Percentiles rank a stretch among this genome's conserved stretches.
phyloP scores from a whole-genome alignment of 2,113 vertebrate species.

The Sylvia atricapilla region DNA sequence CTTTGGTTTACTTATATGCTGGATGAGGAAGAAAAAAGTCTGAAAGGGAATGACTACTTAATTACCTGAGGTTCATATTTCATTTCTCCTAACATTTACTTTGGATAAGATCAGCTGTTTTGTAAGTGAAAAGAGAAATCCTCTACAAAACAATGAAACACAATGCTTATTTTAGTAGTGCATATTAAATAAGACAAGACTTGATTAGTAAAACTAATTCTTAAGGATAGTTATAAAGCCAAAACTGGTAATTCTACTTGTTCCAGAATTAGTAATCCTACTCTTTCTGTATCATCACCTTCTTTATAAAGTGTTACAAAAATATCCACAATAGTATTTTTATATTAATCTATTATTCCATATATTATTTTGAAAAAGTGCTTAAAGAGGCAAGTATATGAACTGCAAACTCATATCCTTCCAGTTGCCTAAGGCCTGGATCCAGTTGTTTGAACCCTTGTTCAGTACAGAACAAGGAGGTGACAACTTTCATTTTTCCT shows the following conservation, averaged over 20 bases:
- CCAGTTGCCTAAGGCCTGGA: background rate
- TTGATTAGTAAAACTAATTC: slow-evolving; percentile 20
- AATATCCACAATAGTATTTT: slow-evolving; percentile 52
- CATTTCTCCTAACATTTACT: slow-evolving; percentile 3
- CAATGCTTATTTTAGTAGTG: slow-evolving; percentile 20
- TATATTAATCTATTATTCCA: background rate
- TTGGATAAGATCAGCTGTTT: slow-evolving; percentile 19
- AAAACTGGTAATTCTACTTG: background rate
- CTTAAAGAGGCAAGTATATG: background rate
- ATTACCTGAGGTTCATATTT: slow-evolving; percentile 5
- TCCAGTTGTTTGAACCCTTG: background rate
- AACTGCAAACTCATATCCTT: background rate
- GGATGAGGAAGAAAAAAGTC: background rate
- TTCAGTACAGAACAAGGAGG: background rate
- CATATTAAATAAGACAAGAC: background rate
- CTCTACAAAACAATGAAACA: slow-evolving; percentile 1
- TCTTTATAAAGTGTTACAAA: slow-evolving; percentile 68
- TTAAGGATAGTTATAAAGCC: background rate
- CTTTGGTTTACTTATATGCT: slow-evolving; percentile 52
- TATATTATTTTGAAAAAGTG: slow-evolving; percentile 25
- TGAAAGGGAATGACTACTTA: background rate
- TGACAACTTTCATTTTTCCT: slow-evolving; percentile 3
- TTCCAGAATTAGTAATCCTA: background rate
- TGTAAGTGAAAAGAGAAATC: background rate
- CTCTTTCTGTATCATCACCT: background rate